Base-by-base conservation (phyloP, 2,888 invertebrate genomes). In the Orchestes rusci region DNA sequence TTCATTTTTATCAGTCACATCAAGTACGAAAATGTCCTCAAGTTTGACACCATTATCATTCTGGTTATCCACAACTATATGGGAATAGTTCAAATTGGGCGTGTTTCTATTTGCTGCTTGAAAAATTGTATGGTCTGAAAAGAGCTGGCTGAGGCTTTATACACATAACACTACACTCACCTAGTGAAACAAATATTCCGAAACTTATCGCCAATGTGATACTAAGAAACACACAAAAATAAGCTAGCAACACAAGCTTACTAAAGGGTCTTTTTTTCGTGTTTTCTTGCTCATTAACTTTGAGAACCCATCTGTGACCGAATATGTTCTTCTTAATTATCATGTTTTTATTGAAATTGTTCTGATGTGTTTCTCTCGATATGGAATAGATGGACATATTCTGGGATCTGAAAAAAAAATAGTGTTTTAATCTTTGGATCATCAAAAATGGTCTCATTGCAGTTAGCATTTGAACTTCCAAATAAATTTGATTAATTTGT, bases 281-380 rank as follows among this genome's bases (percentile, higher is more conserved):
- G 27, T 45, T 44, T 12, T 50, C 43, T 33, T 19, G 34, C 45
- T 68, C 66, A 53, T 68, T 68, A 19, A 68, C 60, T 49, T 62
- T 64, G 45, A 68, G 44, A n/a, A 68, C 63, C 66, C 67, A 68
- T 49, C 57, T 58, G 29, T 65, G 64, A 3, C 68, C 65, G 48
- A 68, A 67, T 27, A 68, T 54, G 39, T 66, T 67, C 43, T 58
- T 62, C 51, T 63, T 66, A 10, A 67, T 66, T 20, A 66, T 53
- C 8, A 58, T 55, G 40, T 62, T 61, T 42, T 52, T 58, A 43
- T 60, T 59, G 35, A 54, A 48, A 32, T 50, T 43, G 30, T 62
- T 62, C 27, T 60, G 57, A 45, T 53, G 51, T 17, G 59, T 53
- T 47, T 63, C 62, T 29, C 61, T 51, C n/a, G 61, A 61, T 39